Percentiles rank a stretch among this genome's conserved stretches.
phyloP scores from a whole-genome alignment of 2,888 invertebrate species.

The Agonum fuliginosum region DNA sequence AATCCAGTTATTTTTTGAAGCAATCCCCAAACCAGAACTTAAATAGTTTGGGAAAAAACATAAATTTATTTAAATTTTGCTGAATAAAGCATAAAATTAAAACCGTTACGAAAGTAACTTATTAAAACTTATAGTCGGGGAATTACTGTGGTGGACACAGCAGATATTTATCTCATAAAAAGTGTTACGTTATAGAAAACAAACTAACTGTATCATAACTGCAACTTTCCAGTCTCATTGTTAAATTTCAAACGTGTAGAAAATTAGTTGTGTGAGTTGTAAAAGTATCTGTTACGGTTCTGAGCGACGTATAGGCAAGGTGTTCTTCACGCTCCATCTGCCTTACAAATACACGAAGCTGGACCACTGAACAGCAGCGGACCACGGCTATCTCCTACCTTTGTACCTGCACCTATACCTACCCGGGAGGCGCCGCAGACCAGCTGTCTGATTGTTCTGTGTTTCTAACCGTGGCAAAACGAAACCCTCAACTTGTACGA shows the following conservation, averaged over 20 bases:
- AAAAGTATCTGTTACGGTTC: slow-evolving; percentile 25
- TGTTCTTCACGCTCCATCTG: slow-evolving; percentile 25
- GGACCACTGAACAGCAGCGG: background rate
- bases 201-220: no score
- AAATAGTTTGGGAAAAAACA: no score
- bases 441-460: slow-evolving; percentile 34
- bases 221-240: no score
- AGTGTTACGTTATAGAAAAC: no score
- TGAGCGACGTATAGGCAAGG: slow-evolving; percentile 24
- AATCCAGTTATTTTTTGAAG: no score
- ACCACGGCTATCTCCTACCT: background rate
- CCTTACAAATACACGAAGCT: background rate
- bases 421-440: background rate
- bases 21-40: no score
- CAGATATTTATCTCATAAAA: no score
- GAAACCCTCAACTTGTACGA: background rate
- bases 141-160: no score
- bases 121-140: no score
- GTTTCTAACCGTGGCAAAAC: background rate
- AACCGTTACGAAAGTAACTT: no score
- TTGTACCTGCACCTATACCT: background rate
- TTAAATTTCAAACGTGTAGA: background rate
- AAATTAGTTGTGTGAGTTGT: background rate
- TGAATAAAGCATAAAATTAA: no score
- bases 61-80: no score